Percentiles rank a stretch among this genome's conserved stretches.
Evolutionary conservation across 2,888 invertebrate genomes (phyloP).

Genomic region (Andrena trimmerana): DNA sequence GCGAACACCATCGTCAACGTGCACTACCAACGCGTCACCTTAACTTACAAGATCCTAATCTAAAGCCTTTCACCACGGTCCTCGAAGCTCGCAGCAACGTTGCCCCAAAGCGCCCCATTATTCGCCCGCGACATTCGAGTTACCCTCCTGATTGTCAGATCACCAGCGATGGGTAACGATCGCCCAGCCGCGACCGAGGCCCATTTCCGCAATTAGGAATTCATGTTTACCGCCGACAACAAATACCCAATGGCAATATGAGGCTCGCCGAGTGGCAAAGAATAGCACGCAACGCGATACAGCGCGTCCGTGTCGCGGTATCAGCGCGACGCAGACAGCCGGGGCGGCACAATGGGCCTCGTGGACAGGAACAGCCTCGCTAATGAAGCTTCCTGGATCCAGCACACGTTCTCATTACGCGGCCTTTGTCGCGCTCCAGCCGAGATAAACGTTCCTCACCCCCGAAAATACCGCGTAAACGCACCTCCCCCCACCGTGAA

Average conservation of each 20-base stretch:
- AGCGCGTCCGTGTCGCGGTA: slow-evolving; percentile 34
- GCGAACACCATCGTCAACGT: not conserved
- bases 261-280: slow-evolving; percentile 40
- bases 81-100: not conserved
- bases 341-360: slow-evolving; percentile 56
- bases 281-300: slow-evolving; percentile 36
- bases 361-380: slow-evolving; percentile 71
- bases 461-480: slow-evolving; percentile 66
- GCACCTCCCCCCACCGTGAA: slow-evolving; percentile 29
- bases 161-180: slow-evolving; percentile 29
- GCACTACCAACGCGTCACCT: not conserved
- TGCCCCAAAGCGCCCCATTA: not conserved
- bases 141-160: slow-evolving; percentile 27
- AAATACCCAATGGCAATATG: slow-evolving; percentile 51
- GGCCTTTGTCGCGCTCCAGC: slow-evolving; percentile 79
- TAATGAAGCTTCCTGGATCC: slow-evolving; percentile 77
- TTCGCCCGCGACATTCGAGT: slow-evolving; percentile 3
- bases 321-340: slow-evolving; percentile 54
- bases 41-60: not conserved
- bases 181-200: slow-evolving; percentile 46
- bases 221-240: slow-evolving; percentile 74
- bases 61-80: not conserved
- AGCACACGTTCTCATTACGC: slow-evolving; percentile 83
- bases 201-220: slow-evolving; percentile 80
- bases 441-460: slow-evolving; percentile 70